Conservation (phyloP, 2,113 vertebrate species). For the Xenus cinereus region DNA sequence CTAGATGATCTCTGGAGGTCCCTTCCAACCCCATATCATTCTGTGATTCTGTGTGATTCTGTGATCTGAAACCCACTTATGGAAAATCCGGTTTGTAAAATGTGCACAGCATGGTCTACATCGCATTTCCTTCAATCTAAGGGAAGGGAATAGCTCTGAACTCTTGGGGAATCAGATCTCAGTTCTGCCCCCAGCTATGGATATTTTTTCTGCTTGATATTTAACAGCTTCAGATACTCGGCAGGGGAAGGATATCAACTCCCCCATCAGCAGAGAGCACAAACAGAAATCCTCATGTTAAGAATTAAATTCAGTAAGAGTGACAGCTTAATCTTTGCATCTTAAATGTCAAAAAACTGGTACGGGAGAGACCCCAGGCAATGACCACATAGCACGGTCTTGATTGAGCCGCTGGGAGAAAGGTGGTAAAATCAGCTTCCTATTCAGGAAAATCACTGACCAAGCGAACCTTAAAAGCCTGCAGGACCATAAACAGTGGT, state of each 20-base stretch:
- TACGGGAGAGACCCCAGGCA: neutral
- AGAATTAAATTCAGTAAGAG: neutral
- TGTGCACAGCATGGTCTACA: fast-evolving
- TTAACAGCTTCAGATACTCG: neutral
- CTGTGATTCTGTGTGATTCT: no score
- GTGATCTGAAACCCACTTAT: neutral
- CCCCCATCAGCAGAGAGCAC: conserved; percentile 15
- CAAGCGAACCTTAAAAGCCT: neutral
- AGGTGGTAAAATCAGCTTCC: neutral
- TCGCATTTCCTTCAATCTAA: neutral
- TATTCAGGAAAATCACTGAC: neutral
- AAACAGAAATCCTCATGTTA: neutral
- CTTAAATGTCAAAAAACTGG: conserved; percentile 12
- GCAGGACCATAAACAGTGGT: neutral
- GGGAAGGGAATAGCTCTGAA: neutral
- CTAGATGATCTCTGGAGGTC: no score
- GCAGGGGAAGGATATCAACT: neutral
- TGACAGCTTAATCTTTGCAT: conserved; percentile 36
- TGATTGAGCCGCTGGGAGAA: neutral
- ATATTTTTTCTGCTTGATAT: conserved; percentile 2
- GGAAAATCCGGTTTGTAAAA: neutral
- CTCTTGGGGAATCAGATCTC: neutral
- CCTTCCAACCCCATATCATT: no score
- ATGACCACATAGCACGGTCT: neutral
- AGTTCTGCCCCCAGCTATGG: neutral